Conservation (phyloP, 1,140 invertebrate genomes). For the Hylyphantes graminicola region DNA sequence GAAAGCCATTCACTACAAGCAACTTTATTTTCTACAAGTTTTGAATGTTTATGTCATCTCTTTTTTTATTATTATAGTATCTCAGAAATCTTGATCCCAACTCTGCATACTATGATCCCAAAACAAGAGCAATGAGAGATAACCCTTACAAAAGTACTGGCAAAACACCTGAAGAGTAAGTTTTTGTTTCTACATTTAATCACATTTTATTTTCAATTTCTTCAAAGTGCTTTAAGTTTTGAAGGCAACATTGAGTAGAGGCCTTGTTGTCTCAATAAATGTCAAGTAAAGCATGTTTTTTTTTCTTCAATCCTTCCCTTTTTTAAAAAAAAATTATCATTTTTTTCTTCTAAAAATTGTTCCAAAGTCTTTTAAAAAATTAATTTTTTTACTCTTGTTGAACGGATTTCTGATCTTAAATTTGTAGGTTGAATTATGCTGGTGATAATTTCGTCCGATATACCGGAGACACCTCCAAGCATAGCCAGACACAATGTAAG, state of each 20-base stretch:
- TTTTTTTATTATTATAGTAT: constrained; percentile 74
- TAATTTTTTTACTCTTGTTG: too few species aligned
- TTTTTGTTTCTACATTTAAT: constrained; percentile 52
- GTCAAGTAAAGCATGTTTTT: background rate
- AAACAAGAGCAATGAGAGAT: constrained; percentile 98
- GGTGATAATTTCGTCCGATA: constrained; percentile 98
- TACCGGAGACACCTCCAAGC: constrained; percentile 90
- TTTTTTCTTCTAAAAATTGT: too few species aligned
- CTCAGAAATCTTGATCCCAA: constrained; percentile 95
- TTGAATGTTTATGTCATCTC: background rate
- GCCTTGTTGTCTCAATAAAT: too few species aligned
- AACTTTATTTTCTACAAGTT: background rate
- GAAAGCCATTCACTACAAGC: too few species aligned
- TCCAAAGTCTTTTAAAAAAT: too few species aligned
- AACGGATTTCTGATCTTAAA: too few species aligned
- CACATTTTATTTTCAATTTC: background rate
- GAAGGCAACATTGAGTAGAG: background rate
- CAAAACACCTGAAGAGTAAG: constrained; percentile 77
- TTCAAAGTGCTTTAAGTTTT: background rate
- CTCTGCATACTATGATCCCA: constrained; percentile 99
- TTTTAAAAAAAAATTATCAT: too few species aligned
- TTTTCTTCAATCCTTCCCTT: too few species aligned
- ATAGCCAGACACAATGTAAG: constrained; percentile 84
- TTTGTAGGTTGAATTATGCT: constrained; percentile 86
- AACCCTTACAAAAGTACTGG: constrained; percentile 83